Conservation (phyloP, 1,140 invertebrate genomes). For the Rhopalosiphum padi region DNA sequence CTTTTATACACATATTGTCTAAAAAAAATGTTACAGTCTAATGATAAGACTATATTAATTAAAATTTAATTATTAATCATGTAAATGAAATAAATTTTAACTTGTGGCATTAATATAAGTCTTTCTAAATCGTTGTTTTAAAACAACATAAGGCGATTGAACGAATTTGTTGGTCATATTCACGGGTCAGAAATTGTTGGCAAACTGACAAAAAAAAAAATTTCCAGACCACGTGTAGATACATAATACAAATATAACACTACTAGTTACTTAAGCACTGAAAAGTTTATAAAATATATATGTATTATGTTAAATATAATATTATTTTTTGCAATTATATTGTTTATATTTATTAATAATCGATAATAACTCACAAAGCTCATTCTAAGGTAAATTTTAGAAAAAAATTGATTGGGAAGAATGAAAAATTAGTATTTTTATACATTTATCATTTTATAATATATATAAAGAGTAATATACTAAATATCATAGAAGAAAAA, state of each 20-base stretch:
- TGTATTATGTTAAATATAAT: background rate
- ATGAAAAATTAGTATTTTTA: background rate
- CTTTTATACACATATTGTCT: slow-evolving; percentile 2
- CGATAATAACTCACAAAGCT: background rate
- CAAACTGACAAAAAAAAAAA: background rate
- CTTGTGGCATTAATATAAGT: background rate
- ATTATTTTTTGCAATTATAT: background rate
- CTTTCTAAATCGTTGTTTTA: background rate
- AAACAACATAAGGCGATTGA: slow-evolving; percentile 20
- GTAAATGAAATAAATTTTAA: slow-evolving; percentile 7
- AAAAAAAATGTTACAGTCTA: slow-evolving; percentile 12
- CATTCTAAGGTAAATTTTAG: background rate
- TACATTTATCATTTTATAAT: background rate
- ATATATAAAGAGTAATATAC: background rate
- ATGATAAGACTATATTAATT: background rate
- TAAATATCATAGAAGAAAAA: background rate
- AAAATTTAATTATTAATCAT: slow-evolving; percentile 9
- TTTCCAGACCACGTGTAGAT: background rate
- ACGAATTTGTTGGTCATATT: background rate
- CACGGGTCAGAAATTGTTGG: background rate
- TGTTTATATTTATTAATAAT: slow-evolving; percentile 12
- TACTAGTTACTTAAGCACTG: background rate
- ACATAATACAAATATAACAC: background rate
- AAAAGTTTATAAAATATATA: slow-evolving; percentile 13
- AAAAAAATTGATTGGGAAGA: background rate